Conservation (phyloP, 1,140 invertebrate species). For the Pachyrhynchus sulphureomaculatus region DNA sequence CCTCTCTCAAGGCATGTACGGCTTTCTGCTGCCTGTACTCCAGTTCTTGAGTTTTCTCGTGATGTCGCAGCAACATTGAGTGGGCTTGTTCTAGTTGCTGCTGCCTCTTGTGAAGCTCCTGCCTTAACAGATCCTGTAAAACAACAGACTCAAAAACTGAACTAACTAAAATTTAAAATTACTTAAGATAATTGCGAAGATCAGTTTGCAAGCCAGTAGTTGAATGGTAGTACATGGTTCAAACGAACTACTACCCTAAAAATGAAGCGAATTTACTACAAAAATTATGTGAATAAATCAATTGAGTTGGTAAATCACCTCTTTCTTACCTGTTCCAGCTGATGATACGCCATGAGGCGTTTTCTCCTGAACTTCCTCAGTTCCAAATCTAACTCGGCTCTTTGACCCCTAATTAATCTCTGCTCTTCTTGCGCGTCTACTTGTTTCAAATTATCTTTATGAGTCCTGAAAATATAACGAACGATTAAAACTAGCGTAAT, state of each 20-base stretch:
- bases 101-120: slow-evolving; percentile 94
- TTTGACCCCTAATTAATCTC: slow-evolving; percentile 81
- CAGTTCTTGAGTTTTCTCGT: slow-evolving; percentile 94
- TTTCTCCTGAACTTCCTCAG: slow-evolving; percentile 89
- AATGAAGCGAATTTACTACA: too few species aligned
- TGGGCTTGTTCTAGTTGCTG: slow-evolving; percentile 94
- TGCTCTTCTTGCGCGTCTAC: slow-evolving; percentile 90
- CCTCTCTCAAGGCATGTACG: slow-evolving; percentile 88
- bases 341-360: slow-evolving; percentile 83
- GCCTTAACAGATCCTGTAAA: slow-evolving; percentile 72
- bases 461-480: slow-evolving; percentile 59
- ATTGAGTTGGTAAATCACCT: too few species aligned
- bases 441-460: slow-evolving; percentile 90
- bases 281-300: too few species aligned
- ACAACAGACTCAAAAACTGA: too few species aligned
- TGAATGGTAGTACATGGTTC: too few species aligned
- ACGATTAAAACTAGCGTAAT: neutral
- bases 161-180: neutral
- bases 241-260: too few species aligned
- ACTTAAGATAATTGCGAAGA: neutral
- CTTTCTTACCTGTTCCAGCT: slow-evolving; percentile 81
- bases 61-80: slow-evolving; percentile 91
- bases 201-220: too few species aligned
- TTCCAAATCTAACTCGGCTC: slow-evolving; percentile 89
- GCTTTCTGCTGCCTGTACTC: slow-evolving; percentile 94